phyloP scores from a whole-genome alignment of 2,888 invertebrate genomes.

The Andricus curvator region DNA sequence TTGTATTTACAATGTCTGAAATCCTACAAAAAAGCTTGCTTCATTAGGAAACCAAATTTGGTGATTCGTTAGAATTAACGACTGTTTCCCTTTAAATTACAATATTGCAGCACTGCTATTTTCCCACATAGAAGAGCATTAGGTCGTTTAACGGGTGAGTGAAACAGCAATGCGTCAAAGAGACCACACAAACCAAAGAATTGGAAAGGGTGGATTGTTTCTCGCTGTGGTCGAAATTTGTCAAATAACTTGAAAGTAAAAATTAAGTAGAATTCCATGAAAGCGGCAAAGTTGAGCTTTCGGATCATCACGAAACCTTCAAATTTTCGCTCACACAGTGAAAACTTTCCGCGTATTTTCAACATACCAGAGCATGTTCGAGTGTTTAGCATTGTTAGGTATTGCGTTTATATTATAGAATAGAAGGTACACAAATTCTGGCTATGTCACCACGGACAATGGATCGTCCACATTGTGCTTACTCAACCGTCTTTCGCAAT shows the following conservation, averaged over 20 bases:
- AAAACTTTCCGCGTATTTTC: slow-evolving; percentile 4
- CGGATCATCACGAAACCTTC: background rate
- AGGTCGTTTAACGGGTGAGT: background rate
- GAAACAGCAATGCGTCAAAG: slow-evolving; percentile 66
- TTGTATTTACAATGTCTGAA: background rate
- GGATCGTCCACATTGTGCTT: slow-evolving; percentile 14
- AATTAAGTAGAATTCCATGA: slow-evolving; percentile 59
- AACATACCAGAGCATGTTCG: background rate
- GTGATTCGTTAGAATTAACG: too few species aligned
- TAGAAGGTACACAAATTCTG: slow-evolving; percentile 4
- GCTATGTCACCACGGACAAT: slow-evolving; percentile 31
- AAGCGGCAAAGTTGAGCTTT: slow-evolving; percentile 41
- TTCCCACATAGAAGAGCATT: slow-evolving; percentile 13
- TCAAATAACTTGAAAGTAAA: slow-evolving; percentile 67
- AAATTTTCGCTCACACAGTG: background rate
- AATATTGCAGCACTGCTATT: slow-evolving; percentile 11
- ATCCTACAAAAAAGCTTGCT: too few species aligned
- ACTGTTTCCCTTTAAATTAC: background rate
- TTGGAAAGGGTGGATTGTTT: slow-evolving; percentile 68
- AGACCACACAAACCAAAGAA: slow-evolving; percentile 69
- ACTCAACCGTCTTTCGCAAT: slow-evolving; percentile 19
- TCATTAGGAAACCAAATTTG: too few species aligned
- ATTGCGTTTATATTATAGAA: slow-evolving; percentile 4
- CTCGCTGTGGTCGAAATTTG: slow-evolving; percentile 58
- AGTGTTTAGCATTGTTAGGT: background rate